phyloP scores from a whole-genome alignment of 2,113 vertebrate genomes.

The Cheilinus undulatus region DNA sequence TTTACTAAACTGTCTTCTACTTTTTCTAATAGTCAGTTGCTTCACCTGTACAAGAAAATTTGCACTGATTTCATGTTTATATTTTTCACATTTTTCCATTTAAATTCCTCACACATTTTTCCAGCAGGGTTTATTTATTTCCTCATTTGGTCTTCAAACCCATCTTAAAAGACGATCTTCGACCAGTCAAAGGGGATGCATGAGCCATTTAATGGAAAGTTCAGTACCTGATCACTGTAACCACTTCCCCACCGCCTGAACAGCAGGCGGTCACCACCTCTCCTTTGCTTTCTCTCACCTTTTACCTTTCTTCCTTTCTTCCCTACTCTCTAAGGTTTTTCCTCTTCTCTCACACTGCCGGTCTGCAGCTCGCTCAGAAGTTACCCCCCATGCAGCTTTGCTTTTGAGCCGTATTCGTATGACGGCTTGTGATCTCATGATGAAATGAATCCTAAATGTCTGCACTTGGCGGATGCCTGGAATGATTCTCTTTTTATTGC shows the following conservation, averaged over 20 bases:
- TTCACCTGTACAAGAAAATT: too few relatives aligned
- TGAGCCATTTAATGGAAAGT: constrained; percentile 63
- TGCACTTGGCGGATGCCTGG: constrained; percentile 39
- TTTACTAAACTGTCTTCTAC: too few relatives aligned
- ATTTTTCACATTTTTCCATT: too few relatives aligned
- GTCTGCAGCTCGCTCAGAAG: constrained; percentile 49
- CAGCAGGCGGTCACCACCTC: constrained; percentile 31
- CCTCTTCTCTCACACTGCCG: constrained; percentile 1
- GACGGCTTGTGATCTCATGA: constrained; percentile 67
- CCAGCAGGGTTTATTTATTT: too few relatives aligned
- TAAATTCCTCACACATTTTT: too few relatives aligned
- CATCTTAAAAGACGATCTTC: not conserved
- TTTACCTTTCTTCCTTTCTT: constrained; percentile 28
- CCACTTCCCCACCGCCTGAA: constrained; percentile 27
- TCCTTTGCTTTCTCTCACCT: constrained; percentile 30
- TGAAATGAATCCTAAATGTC: constrained; percentile 73
- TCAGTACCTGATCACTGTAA: constrained; percentile 53
- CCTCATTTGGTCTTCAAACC: not conserved
- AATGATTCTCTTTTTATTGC: constrained; percentile 19
- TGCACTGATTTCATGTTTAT: too few relatives aligned
- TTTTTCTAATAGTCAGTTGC: too few relatives aligned
- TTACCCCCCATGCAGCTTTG: constrained; percentile 42
- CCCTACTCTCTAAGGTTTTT: constrained; percentile 36
- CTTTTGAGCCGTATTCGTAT: constrained; percentile 45
- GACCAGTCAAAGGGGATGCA: constrained; percentile 22